Evolutionary conservation across 2,888 invertebrate genomes (phyloP).

Genomic region (Diaprepes abbreviatus): DNA sequence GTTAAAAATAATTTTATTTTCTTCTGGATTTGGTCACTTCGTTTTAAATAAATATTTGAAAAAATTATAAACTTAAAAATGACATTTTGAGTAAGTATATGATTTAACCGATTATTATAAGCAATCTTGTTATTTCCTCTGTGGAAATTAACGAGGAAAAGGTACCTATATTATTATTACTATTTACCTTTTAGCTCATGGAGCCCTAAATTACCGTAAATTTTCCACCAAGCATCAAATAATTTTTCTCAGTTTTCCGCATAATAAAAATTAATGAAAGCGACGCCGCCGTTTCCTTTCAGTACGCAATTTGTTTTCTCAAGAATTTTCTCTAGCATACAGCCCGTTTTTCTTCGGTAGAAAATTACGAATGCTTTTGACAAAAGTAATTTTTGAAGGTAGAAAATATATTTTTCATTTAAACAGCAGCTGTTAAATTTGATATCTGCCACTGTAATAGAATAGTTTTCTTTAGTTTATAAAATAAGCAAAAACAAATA

Average conservation of each 20-base stretch:
- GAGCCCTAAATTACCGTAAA: no score
- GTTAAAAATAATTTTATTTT: no score
- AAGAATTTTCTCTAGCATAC: neutral
- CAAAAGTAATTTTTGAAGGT: constrained; percentile 1
- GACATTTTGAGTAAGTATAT: no score
- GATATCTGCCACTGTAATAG: neutral
- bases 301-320: constrained; percentile 1
- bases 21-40: no score
- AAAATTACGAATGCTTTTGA: constrained; percentile 3
- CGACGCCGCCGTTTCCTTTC: neutral
- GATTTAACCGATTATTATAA: no score
- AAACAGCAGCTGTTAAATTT: neutral
- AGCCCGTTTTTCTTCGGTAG: neutral
- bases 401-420: neutral
- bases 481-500: neutral
- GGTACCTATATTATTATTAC: no score
- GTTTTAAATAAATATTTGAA: no score
- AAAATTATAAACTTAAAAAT: no score
- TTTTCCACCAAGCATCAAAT: neutral
- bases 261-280: constrained; percentile 4
- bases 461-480: neutral
- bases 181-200: no score
- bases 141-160: no score
- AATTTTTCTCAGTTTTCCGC: neutral
- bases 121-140: no score